Base-by-base conservation (phyloP, 1,140 invertebrate genomes). In the Drosophila yakuba region DNA sequence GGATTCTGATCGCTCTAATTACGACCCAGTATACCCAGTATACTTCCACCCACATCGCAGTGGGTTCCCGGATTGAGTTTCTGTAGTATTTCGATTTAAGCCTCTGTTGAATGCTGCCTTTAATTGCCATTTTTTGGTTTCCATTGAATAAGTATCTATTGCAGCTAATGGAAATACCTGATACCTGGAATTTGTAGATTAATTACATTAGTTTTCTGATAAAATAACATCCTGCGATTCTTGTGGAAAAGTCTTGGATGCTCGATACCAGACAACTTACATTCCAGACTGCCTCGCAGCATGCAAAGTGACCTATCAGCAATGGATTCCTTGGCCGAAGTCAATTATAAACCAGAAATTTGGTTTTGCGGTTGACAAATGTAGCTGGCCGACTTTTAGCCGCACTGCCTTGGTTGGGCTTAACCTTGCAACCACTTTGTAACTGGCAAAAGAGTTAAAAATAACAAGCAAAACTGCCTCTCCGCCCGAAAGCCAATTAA, bases 401-500 rank as follows among this genome's bases (percentile, higher is more conserved):
- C 5, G 1, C 25, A 4, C 32, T 17, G 23, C 5, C 23, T 5
- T 6, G 23, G 12, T 7, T 47, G n/a, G 15, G 15, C 6, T 7
- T 36, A 23, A 10, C 20, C 11, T 7, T 11, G 28, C 25, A 12
- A 54, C 36, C 36, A 35, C 17, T 68, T 35, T 71, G 63, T 5
- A 35, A 36, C 12, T 14, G 12, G 17, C 43, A 38, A 25, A 48
- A 23, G 51, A 57, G 67, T 68, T 48, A 44, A 64, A 68, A 68
- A 68, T 52, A 68, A 28, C 60, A 39, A 64, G 32, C n/a, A 14
- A 15, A 20, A 38, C 41, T 39, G 58, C 39, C 51, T 63, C 44
- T 39, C 36, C 20, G 32, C 15, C 52, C 15, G 54, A 59, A 47
- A 74, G 61, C 61, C 47, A 88, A 89, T 88, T 89, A 88, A 84